Conservation (phyloP, 37 sponge, comb jelly and placozoan genomes). For the Geodia barretti region DNA sequence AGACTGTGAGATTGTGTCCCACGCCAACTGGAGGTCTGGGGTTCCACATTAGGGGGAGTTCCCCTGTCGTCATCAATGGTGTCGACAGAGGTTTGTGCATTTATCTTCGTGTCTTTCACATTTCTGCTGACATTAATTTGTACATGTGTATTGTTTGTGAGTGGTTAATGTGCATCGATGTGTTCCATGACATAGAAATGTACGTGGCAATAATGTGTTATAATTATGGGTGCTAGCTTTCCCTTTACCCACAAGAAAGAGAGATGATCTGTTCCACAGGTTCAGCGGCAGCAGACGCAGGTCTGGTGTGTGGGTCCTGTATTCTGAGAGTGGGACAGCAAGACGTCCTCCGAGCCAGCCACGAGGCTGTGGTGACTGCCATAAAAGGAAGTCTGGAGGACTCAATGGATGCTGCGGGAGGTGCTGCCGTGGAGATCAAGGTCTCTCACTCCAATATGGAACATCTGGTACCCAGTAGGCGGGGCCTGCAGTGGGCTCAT, state of each 20-base stretch:
- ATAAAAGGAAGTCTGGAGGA: slow-evolving; percentile 21
- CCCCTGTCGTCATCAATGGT: slow-evolving; percentile 57
- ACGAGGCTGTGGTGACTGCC: slow-evolving; percentile 53
- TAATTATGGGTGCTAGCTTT: too few species aligned
- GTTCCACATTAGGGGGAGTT: slow-evolving; percentile 59
- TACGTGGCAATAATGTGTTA: too few species aligned
- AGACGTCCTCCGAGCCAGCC: slow-evolving; percentile 32
- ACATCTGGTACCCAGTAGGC: slow-evolving; percentile 13
- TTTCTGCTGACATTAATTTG: too few species aligned
- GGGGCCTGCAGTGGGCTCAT: not conserved
- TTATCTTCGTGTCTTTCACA: too few species aligned
- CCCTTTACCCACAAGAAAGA: too few species aligned
- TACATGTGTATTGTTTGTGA: too few species aligned
- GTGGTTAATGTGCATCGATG: too few species aligned
- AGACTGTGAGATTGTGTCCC: slow-evolving; percentile 6
- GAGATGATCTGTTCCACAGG: slow-evolving; percentile 25
- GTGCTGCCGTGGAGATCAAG: slow-evolving; percentile 33
- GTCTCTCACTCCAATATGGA: slow-evolving; percentile 27
- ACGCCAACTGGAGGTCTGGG: slow-evolving; percentile 34
- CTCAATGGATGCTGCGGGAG: not conserved
- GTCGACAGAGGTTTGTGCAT: slow-evolving; percentile 67
- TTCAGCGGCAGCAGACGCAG: slow-evolving; percentile 53
- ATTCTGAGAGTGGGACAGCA: slow-evolving; percentile 59
- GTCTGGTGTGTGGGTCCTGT: slow-evolving; percentile 53
- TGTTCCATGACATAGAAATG: too few species aligned